Conservation (phyloP, 2,888 invertebrate genomes). For the Lasioglossum villosulum region DNA sequence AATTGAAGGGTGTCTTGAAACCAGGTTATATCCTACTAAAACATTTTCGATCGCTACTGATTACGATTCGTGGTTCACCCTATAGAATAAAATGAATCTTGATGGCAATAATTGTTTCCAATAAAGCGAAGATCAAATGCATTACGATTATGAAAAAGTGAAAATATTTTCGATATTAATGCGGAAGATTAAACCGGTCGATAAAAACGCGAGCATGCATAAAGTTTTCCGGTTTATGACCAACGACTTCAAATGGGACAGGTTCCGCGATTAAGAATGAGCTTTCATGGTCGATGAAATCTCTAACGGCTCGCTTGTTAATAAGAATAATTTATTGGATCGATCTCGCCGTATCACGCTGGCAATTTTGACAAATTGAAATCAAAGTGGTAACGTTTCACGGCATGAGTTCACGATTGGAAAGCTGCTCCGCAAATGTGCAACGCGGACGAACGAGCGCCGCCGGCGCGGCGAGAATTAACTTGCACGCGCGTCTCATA, state of each 20-base stretch:
- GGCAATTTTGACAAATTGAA: not conserved
- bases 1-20: too few species aligned
- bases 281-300: not conserved
- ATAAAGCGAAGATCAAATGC: not conserved
- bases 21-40: too few species aligned
- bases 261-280: not conserved
- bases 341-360: not conserved
- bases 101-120: not conserved
- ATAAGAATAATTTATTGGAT: not conserved
- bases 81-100: not conserved
- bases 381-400: not conserved
- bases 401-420: not conserved
- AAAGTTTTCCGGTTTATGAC: not conserved
- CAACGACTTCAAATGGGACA: not conserved
- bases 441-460: not conserved
- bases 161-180: too few species aligned
- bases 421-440: conserved; percentile 13
- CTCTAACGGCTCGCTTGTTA: not conserved
- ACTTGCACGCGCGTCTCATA: not conserved
- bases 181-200: not conserved
- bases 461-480: conserved; percentile 11
- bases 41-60: too few species aligned
- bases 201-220: not conserved
- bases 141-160: too few species aligned
- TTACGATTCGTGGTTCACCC: too few species aligned